Evolutionary conservation across 2,888 invertebrate genomes (phyloP).

Genomic region (Thyatira batis): DNA sequence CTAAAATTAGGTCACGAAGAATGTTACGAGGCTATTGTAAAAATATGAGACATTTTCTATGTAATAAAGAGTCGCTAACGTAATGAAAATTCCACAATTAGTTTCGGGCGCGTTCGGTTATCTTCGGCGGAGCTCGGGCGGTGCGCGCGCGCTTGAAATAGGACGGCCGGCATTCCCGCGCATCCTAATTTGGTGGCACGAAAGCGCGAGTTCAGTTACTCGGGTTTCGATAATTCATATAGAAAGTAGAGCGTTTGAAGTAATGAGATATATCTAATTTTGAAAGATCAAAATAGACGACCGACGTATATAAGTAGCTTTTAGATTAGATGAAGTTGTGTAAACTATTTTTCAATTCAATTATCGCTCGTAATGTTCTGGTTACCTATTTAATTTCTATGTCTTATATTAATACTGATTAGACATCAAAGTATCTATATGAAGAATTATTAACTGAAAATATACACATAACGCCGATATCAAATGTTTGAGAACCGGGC

Average conservation of each 20-base stretch:
- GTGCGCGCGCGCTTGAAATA: conserved; percentile 74
- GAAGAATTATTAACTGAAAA: no score
- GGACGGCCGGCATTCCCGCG: conserved; percentile 58
- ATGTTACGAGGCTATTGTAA: conserved; percentile 27
- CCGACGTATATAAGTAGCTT: background rate
- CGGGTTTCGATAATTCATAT: conserved; percentile 49
- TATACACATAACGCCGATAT: no score
- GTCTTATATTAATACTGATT: no score
- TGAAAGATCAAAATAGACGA: background rate
- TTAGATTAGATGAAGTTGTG: background rate
- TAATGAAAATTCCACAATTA: conserved; percentile 63
- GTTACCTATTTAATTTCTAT: no score
- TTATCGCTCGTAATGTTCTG: no score
- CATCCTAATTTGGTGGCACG: conserved; percentile 84
- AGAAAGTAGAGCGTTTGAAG: conserved; percentile 32
- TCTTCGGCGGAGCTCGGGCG: conserved; percentile 49
- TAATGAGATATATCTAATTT: conserved; percentile 18
- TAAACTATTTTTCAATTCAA: no score
- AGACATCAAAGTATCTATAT: no score
- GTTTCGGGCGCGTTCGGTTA: conserved; percentile 61
- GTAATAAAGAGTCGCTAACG: conserved; percentile 47
- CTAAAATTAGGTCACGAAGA: conserved; percentile 30
- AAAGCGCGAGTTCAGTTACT: conserved; percentile 59
- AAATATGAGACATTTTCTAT: conserved; percentile 31
- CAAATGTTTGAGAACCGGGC: no score